Percentiles rank a stretch among this genome's conserved stretches.
phyloP scores from a whole-genome alignment of 2,797 vertebrate genomes.

The Gymnoscopelus microlampas region DNA sequence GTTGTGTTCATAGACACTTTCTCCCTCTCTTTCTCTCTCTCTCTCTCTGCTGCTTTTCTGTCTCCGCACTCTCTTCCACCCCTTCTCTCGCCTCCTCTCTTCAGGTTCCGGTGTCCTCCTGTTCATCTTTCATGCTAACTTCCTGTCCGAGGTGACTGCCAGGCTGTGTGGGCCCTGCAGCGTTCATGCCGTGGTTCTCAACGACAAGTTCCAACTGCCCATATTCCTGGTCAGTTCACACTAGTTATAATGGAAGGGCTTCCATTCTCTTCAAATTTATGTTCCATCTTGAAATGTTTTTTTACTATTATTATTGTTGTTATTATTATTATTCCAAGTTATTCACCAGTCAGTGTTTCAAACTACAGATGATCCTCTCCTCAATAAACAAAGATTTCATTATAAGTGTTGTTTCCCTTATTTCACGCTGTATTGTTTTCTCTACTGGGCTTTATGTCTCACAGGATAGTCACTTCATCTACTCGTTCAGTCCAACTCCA shows the following conservation, averaged over 20 bases:
- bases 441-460: neutral
- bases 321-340: neutral
- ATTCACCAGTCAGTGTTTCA: neutral
- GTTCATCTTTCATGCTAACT: constrained; percentile 95
- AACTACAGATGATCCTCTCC: no score
- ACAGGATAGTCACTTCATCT: constrained; percentile 98
- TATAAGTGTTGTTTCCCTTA: neutral
- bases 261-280: no score
- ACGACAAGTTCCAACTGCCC: constrained; percentile 97
- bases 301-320: no score
- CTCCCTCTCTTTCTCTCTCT: neutral
- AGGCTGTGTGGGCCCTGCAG: constrained; percentile 94
- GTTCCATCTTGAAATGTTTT: no score
- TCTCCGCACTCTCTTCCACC: neutral
- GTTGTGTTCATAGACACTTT: neutral
- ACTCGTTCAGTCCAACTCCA: constrained; percentile 92
- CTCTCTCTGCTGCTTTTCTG: neutral
- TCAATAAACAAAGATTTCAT: no score
- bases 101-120: constrained; percentile 93
- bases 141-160: constrained; percentile 89
- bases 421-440: neutral
- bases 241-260: neutral
- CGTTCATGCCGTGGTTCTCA: constrained; percentile 96
- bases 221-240: constrained; percentile 90
- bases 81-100: neutral